phyloP scores from a whole-genome alignment of 2,797 vertebrate species.

The Hydrophis major region DNA sequence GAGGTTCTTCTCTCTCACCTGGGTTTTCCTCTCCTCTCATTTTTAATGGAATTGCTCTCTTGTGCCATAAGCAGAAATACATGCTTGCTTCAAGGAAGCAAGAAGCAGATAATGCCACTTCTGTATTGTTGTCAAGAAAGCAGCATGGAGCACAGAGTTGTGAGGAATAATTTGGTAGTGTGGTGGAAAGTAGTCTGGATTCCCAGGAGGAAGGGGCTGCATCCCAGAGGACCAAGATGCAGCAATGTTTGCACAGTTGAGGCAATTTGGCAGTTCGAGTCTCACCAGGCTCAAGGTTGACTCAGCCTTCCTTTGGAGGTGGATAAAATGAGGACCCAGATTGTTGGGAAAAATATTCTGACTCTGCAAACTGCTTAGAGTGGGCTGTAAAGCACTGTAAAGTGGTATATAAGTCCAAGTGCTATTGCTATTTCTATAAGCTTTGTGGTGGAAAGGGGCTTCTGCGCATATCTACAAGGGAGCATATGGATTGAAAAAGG shows the following conservation, averaged over 20 bases:
- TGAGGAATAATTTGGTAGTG: not conserved
- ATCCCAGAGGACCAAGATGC: not conserved
- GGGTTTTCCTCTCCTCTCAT: not conserved
- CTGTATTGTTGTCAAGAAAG: not conserved
- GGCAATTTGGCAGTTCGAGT: too few species aligned
- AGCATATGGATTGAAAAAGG: not conserved
- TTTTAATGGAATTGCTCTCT: not conserved
- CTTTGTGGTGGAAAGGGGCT: not conserved
- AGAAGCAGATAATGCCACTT: not conserved
- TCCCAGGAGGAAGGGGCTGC: not conserved
- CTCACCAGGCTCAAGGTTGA: too few species aligned
- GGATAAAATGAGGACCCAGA: too few species aligned
- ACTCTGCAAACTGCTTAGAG: too few species aligned
- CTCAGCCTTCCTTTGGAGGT: too few species aligned
- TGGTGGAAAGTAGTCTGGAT: not conserved
- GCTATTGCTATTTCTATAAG: too few species aligned
- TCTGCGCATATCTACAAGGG: not conserved
- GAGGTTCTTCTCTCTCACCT: conserved; percentile 20
- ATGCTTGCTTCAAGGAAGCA: conserved; percentile 29
- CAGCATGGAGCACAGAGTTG: not conserved
- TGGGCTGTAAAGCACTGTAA: too few species aligned
- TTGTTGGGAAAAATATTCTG: too few species aligned
- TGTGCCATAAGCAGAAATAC: not conserved
- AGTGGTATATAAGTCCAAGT: too few species aligned
- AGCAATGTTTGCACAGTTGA: not conserved